Conservation (phyloP, 2,888 invertebrate species). For the Amitus sp. region DNA sequence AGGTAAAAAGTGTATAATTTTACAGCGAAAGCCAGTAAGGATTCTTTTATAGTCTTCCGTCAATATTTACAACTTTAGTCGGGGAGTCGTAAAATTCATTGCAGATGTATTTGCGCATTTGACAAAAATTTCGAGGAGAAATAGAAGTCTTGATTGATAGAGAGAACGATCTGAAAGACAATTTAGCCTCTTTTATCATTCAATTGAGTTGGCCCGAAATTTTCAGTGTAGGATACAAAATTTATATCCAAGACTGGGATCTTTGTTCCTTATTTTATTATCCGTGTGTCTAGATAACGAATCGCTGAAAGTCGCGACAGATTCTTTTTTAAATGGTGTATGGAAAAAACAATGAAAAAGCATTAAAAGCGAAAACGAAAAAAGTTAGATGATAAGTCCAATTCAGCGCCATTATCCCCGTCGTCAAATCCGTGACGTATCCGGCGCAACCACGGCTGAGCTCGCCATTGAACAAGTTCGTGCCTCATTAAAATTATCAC, state of each 20-base stretch:
- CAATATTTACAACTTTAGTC: background rate
- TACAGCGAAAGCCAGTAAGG: too few relatives aligned
- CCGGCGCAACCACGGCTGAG: slow-evolving; percentile 90
- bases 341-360: too few relatives aligned
- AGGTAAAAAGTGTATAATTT: slow-evolving; percentile 36
- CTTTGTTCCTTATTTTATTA: too few relatives aligned
- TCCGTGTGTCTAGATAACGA: too few relatives aligned
- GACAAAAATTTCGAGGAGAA: slow-evolving; percentile 68
- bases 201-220: slow-evolving; percentile 77
- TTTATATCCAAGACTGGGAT: too few relatives aligned
- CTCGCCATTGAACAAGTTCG: slow-evolving; percentile 77
- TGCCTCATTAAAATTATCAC: background rate
- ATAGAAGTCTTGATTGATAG: slow-evolving; percentile 71
- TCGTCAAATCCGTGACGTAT: slow-evolving; percentile 84
- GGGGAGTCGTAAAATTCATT: slow-evolving; percentile 17
- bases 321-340: too few relatives aligned
- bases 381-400: slow-evolving; percentile 87
- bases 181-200: slow-evolving; percentile 82
- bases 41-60: background rate
- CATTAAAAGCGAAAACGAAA: too few relatives aligned
- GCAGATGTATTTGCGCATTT: slow-evolving; percentile 71
- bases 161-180: slow-evolving; percentile 75
- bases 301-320: too few relatives aligned
- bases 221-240: slow-evolving; percentile 72
- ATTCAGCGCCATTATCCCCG: too few relatives aligned